phyloP scores from a whole-genome alignment of 2,888 invertebrate species.

The Ennomos erosarius region DNA sequence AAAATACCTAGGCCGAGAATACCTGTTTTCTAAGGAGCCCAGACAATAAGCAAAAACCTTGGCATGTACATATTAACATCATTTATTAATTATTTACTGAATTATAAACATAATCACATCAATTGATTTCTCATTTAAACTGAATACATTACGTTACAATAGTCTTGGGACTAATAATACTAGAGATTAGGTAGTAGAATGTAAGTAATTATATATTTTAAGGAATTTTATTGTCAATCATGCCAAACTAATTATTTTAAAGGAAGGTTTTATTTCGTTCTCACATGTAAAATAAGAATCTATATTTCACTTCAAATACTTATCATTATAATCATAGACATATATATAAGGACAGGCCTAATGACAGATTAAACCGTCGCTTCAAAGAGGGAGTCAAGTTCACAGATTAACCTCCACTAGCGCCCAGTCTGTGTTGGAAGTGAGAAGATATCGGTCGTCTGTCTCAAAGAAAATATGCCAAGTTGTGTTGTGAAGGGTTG shows the following conservation, averaged over 20 bases:
- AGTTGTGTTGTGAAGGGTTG: no score
- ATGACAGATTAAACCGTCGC: no score
- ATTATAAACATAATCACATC: conserved; percentile 80
- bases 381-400: no score
- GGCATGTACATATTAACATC: conserved; percentile 57
- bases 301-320: background rate
- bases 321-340: no score
- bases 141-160: conserved; percentile 55
- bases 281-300: background rate
- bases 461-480: no score
- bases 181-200: conserved; percentile 69
- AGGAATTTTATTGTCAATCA: conserved; percentile 81
- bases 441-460: no score
- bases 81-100: conserved; percentile 68
- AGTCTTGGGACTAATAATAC: conserved; percentile 59
- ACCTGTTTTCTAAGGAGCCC: background rate
- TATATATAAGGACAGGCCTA: no score
- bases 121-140: conserved; percentile 58
- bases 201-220: conserved; percentile 15
- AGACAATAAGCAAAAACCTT: conserved; percentile 36
- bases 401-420: no score
- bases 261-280: conserved; percentile 1
- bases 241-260: conserved; percentile 65
- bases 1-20: no score
- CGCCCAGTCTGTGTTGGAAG: no score